Evolutionary conservation across 2,113 vertebrate species (phyloP).

Genomic region (Perca schrenkii): DNA sequence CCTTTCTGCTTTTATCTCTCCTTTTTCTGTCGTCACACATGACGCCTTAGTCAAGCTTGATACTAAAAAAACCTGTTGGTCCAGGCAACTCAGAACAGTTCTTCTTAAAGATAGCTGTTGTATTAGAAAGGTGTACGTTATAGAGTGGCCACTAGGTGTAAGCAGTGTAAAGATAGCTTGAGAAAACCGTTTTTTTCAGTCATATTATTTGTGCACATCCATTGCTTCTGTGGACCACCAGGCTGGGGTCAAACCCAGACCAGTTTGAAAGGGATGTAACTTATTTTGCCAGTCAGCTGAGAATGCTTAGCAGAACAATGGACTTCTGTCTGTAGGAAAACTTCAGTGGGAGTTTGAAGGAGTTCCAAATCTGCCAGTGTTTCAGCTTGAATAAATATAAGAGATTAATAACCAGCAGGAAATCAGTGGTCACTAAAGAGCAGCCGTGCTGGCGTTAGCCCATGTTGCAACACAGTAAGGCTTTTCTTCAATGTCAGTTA

Average conservation of each 20-base stretch:
- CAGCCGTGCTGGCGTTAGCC: background rate
- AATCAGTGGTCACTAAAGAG: background rate
- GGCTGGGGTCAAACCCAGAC: background rate
- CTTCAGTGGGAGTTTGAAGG: background rate
- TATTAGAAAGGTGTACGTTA: too few relatives aligned
- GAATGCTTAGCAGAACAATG: background rate
- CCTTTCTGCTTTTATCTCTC: too few relatives aligned
- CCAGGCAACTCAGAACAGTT: too few relatives aligned
- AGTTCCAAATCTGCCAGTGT: conserved; percentile 1
- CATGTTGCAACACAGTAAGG: background rate
- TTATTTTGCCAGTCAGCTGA: background rate
- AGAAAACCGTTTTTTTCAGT: too few relatives aligned
- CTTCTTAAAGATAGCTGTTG: too few relatives aligned
- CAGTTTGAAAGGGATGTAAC: background rate
- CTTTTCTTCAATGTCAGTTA: background rate
- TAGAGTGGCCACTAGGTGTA: too few relatives aligned
- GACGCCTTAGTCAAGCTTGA: too few relatives aligned
- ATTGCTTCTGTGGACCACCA: background rate
- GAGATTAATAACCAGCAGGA: background rate
- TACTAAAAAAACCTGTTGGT: too few relatives aligned
- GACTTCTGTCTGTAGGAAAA: background rate
- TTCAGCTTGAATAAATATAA: background rate
- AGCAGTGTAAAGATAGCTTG: too few relatives aligned
- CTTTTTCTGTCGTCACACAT: too few relatives aligned
- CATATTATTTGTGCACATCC: too few relatives aligned